Evolutionary conservation across 2,113 vertebrate species (phyloP), one percentile per base, ranked within the genome.

Genomic region (Salvelinus sp.): DNA sequence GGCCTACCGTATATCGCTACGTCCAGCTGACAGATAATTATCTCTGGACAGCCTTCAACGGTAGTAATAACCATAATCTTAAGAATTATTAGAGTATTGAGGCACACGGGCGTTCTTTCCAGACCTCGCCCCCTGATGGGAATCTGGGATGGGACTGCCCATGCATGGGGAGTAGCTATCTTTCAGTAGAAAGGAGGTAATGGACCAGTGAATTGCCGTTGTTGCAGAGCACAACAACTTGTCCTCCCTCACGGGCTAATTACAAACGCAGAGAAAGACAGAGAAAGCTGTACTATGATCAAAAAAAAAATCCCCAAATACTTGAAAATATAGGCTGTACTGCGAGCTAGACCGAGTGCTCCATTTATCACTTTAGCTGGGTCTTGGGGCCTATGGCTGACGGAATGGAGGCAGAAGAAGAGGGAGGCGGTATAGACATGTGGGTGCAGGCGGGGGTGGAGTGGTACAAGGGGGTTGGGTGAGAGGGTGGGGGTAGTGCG

Each of bases 11-110:
- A 63, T 4, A 18, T 22, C 12, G 12, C 48, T 23, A 38, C 18
- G 48, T 54, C 70, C 70, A 71, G 70, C 70, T 57, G 70, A 73
- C 33, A 62, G 72, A 64, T 73, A 63, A 44, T 22, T 28, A 44
- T 73, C 72, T 60, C 27, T 72, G 18, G 50, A 22, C 4, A 10
- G 57, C 28, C 58, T 64, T 10, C 30, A 16, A 44, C 60, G 30
- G 23, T 64, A 60, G 30, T 73, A 64, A 44, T 44, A 12, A 47
- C 64, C n/a, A 62, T 73, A 9, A 3, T 73, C 33, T 16, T 64
- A 18, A 63, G 25, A 73, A 63, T 64, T 23, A 44, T 63, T 18
- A 18, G 38, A 69, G 44, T 3, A 69, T 10, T 10, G 33, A 1
- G 27, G 6, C 27, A 6, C 2, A 1, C 18, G 64, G 3, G n/a